Conservation (phyloP, 2,797 vertebrate species). For the Zenarchopterus dispar region DNA sequence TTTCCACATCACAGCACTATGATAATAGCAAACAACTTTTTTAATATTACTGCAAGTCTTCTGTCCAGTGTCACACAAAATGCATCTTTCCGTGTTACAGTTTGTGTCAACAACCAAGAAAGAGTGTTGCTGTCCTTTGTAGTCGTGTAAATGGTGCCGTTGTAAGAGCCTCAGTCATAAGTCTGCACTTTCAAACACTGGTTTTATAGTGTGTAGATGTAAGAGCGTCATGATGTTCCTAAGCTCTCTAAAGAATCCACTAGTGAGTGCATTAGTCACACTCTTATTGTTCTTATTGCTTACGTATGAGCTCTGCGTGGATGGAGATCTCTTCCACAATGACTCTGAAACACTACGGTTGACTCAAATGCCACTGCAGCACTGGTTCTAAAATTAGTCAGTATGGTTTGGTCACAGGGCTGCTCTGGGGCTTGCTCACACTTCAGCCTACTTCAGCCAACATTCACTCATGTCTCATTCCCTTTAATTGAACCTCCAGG, state of each 20-base stretch:
- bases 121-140: too few relatives aligned
- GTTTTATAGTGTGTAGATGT: neutral
- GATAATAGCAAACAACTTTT: too few relatives aligned
- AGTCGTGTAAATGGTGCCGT: too few relatives aligned
- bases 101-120: too few relatives aligned
- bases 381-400: neutral
- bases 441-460: conserved; percentile 1
- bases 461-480: conserved; percentile 12
- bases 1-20: too few relatives aligned
- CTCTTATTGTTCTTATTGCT: neutral
- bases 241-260: neutral
- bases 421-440: neutral
- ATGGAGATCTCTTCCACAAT: neutral
- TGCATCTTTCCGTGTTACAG: too few relatives aligned
- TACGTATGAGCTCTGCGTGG: neutral
- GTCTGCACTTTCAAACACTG: too few relatives aligned
- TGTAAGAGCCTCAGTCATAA: too few relatives aligned
- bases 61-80: too few relatives aligned
- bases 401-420: neutral
- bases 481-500: conserved; percentile 3
- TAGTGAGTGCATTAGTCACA: neutral
- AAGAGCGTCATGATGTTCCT: neutral
- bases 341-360: conserved; percentile 2
- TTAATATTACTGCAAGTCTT: too few relatives aligned
- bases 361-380: neutral